Conservation (phyloP, 2,888 invertebrate genomes). For the Idaea straminata region DNA sequence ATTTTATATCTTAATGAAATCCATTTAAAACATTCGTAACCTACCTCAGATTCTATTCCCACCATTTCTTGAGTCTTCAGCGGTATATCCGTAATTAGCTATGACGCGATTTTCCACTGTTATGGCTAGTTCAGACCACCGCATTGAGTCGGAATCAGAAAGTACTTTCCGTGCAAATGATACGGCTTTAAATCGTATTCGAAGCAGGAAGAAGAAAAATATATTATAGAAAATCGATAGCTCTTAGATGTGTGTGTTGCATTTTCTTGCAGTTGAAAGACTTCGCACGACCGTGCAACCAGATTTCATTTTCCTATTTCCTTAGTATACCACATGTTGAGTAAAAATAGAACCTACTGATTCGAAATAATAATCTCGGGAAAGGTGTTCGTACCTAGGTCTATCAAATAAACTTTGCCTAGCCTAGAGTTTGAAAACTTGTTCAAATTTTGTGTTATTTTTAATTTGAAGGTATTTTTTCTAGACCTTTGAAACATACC, state of each 20-base stretch:
- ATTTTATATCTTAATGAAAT: neutral
- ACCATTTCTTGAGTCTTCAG: neutral
- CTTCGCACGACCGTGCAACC: neutral
- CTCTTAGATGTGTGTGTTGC: neutral
- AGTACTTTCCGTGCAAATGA: too few relatives aligned
- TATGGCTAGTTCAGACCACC: too few relatives aligned
- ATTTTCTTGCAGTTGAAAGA: neutral
- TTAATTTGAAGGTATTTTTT: neutral
- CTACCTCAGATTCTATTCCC: neutral
- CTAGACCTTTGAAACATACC: neutral
- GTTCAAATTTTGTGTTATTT: neutral
- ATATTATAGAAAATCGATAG: too few relatives aligned
- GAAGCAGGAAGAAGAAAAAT: too few relatives aligned
- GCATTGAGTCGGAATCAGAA: too few relatives aligned
- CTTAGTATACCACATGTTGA: neutral
- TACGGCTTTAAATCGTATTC: too few relatives aligned
- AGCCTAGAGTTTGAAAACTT: neutral
- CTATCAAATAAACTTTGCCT: neutral
- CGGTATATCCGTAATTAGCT: slow-evolving; percentile 3
- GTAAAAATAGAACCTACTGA: neutral
- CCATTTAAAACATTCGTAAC: neutral
- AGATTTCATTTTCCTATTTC: neutral
- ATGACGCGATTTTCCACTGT: slow-evolving; percentile 18
- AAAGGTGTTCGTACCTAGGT: neutral
- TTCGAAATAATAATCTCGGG: neutral